Evolutionary conservation across 2,797 vertebrate species (phyloP), one percentile per base, ranked within the genome.

Genomic region (Mus caroli): DNA sequence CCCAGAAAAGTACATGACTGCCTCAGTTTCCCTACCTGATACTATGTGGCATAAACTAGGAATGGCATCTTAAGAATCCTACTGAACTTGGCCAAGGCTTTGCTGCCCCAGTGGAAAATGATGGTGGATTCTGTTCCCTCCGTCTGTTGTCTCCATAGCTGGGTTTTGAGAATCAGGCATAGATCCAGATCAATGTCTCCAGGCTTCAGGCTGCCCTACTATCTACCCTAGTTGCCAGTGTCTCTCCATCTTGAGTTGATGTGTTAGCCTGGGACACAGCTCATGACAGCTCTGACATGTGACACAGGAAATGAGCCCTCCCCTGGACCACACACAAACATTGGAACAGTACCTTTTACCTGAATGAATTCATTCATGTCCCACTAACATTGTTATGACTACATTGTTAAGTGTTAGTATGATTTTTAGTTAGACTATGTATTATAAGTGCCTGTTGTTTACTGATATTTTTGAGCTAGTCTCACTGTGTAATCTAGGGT

Each of bases 351-450:
- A 91, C 40, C 46, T 92, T 83, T 78, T 69, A 87, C 37, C 67
- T 26, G 46, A 91, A 76, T 73, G 34, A 75, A 82, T 75, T 56
- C 54, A 13, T 78, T 73, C 60, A 86, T 43, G 43, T 94, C 43
- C 43, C 43, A 43, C 28, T 78, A 58, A 93, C 34, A 60, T 62
- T 15, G 75, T 95, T 50, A 79, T 64, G 75, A 80, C 34, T 24
- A 77, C 17, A 83, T 80, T 96, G 80, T 88, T 50, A n/a, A 62
- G 77, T 82, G 46, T 89, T 87, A 92, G 40, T 88, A n/a, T 87
- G 43, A 13, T 31, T 85, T 96, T 79, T 26, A 94, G 52, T 88
- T 86, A 34, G 14, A 82, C 79, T 34, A 37, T 71, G 52, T 67
- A 54, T 60, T 88, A 28, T n/a, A 69, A 75, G 43, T 75, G 15